A percentile compares a stretch with the other conserved stretches of the same genome.
These are phyloP conservation scores for Meghimatium bilineatum DNA, from an alignment of 2,888 invertebrate genomes.

Conservation along the genomic window DNA sequence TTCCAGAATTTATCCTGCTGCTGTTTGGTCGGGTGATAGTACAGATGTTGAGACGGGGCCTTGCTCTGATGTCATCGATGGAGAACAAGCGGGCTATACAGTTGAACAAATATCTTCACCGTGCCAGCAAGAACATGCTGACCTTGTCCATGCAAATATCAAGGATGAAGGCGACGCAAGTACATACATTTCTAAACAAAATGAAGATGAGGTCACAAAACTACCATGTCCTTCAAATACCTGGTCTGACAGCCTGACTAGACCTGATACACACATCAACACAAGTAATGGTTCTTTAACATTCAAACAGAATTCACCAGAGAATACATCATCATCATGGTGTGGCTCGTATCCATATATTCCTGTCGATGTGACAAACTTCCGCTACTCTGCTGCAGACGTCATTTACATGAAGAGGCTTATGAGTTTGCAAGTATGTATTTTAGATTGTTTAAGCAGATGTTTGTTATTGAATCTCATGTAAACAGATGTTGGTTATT, in stretches of 20 bases:
- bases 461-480: not conserved
- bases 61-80: not conserved
- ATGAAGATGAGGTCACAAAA: not conserved
- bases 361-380: constrained; percentile 33
- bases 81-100: not conserved
- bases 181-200: constrained; percentile 7
- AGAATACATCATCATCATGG: not conserved
- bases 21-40: constrained; percentile 2
- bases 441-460: too few species aligned
- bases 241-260: not conserved
- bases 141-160: constrained; percentile 22
- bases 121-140: constrained; percentile 5
- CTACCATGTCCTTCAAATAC: not conserved
- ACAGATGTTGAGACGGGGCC: constrained; percentile 18
- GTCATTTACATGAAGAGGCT: constrained; percentile 50
- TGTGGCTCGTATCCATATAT: not conserved
- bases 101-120: constrained; percentile 10
- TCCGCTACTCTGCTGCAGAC: constrained; percentile 50
- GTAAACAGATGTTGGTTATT: too few species aligned
- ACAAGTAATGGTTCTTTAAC: not conserved
- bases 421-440: constrained; percentile 51
- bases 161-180: constrained; percentile 29
- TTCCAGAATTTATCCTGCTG: constrained; percentile 30
- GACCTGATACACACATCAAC: not conserved
- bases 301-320: not conserved